phyloP scores from a whole-genome alignment of 2,113 vertebrate species.

The Mobula hypostoma region DNA sequence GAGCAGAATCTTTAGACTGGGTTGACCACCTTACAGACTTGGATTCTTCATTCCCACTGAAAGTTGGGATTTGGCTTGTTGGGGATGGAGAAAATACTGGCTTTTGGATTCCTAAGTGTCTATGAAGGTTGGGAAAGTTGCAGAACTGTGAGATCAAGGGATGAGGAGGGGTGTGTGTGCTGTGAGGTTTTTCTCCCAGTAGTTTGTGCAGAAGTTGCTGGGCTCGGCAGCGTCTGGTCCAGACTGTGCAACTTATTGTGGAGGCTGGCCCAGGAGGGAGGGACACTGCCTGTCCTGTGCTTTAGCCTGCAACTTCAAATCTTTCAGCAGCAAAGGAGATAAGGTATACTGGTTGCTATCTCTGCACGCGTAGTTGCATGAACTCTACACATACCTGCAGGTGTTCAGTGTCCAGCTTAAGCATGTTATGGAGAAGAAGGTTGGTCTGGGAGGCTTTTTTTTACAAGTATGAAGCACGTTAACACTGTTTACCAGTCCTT shows the following conservation, averaged over 20 bases:
- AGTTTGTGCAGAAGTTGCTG: constrained; percentile 45
- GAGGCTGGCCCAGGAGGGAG: constrained; percentile 39
- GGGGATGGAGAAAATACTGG: neutral
- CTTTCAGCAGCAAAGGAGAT: constrained; percentile 42
- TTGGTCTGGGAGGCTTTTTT: neutral
- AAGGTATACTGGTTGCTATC: constrained; percentile 38
- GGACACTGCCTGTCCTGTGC: constrained; percentile 49
- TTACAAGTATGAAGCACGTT: neutral
- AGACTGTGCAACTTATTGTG: constrained; percentile 31
- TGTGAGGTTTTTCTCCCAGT: constrained; percentile 40
- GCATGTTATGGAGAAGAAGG: neutral
- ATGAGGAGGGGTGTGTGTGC: neutral
- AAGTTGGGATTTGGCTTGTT: neutral
- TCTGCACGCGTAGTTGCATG: neutral
- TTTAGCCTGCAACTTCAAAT: constrained; percentile 50
- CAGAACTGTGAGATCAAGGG: neutral
- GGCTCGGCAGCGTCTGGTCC: constrained; percentile 48
- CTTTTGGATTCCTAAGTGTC: neutral
- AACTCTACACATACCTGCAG: neutral
- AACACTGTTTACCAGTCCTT: neutral
- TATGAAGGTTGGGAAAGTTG: neutral
- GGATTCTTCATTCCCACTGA: neutral
- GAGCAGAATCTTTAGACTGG: neutral
- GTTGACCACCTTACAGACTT: neutral
- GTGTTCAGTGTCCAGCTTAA: neutral